Conservation (phyloP, 2,888 invertebrate genomes). For the Byasa hedistus region DNA sequence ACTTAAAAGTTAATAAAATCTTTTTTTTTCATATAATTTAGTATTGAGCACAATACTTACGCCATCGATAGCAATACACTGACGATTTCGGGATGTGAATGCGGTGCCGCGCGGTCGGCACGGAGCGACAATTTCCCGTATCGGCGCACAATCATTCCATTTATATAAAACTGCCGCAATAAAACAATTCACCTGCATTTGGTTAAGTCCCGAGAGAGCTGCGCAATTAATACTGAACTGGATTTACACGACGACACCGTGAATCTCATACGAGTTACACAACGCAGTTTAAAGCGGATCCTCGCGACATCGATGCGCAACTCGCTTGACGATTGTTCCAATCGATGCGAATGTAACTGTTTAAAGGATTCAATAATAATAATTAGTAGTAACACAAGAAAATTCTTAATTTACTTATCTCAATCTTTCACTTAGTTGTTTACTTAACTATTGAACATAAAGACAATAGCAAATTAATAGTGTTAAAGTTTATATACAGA, state of each 20-base stretch:
- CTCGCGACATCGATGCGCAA: slow-evolving; percentile 13
- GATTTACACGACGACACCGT: slow-evolving; percentile 20
- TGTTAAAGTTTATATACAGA: no score
- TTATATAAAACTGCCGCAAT: slow-evolving; percentile 20
- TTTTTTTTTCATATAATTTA: no score
- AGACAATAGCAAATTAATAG: no score
- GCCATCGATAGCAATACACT: not conserved
- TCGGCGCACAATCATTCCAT: slow-evolving; percentile 2
- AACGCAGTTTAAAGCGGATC: slow-evolving; percentile 14
- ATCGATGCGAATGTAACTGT: no score
- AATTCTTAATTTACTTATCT: no score
- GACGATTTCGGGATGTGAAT: slow-evolving; percentile 8
- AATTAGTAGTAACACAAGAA: no score
- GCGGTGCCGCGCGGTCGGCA: not conserved
- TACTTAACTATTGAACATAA: no score
- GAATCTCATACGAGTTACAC: slow-evolving; percentile 17
- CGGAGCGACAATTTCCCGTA: slow-evolving; percentile 7
- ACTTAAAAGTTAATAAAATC: no score
- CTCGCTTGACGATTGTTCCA: no score
- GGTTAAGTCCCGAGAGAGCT: slow-evolving; percentile 19
- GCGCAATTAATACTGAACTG: slow-evolving; percentile 27
- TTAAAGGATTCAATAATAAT: no score
- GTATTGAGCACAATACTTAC: not conserved
- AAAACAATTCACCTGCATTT: slow-evolving; percentile 26
- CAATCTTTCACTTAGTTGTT: no score